These are phyloP conservation scores for Sebastes fasciatus DNA, from an alignment of 2,113 vertebrate genomes.

Conservation along the genomic window DNA sequence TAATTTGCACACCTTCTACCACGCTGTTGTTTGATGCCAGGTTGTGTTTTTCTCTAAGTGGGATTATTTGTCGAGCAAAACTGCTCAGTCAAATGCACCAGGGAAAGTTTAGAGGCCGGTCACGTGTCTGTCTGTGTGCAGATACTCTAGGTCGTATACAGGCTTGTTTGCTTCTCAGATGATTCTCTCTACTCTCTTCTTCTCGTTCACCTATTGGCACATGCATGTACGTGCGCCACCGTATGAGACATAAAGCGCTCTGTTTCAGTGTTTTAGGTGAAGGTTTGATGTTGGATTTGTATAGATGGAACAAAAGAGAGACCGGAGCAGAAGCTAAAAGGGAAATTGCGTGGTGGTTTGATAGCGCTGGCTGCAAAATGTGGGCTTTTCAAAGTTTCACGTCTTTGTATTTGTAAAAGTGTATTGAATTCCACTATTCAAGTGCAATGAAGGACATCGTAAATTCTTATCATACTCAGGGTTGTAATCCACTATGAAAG, in stretches of 20 bases:
- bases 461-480: background rate
- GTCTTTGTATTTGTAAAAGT: background rate
- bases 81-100: conserved; percentile 48
- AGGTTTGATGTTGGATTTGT: background rate
- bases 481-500: background rate
- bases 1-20: conserved; percentile 63
- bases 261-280: background rate
- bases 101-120: conserved; percentile 48
- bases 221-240: background rate
- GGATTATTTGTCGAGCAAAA: conserved; percentile 72
- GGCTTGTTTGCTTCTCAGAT: conserved; percentile 7
- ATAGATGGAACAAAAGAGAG: background rate
- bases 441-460: conserved; percentile 2
- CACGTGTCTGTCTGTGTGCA: conserved; percentile 38
- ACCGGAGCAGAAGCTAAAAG: background rate
- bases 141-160: background rate
- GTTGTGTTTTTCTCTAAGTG: conserved; percentile 56
- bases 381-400: background rate
- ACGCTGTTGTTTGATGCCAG: conserved; percentile 49
- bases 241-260: background rate
- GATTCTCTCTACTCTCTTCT: background rate
- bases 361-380: background rate
- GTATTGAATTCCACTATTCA: background rate
- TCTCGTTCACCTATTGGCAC: background rate
- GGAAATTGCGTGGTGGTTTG: background rate